Evolutionary conservation across 2,113 vertebrate species (phyloP).

Genomic region (Stomatorhinus ivindoensis): DNA sequence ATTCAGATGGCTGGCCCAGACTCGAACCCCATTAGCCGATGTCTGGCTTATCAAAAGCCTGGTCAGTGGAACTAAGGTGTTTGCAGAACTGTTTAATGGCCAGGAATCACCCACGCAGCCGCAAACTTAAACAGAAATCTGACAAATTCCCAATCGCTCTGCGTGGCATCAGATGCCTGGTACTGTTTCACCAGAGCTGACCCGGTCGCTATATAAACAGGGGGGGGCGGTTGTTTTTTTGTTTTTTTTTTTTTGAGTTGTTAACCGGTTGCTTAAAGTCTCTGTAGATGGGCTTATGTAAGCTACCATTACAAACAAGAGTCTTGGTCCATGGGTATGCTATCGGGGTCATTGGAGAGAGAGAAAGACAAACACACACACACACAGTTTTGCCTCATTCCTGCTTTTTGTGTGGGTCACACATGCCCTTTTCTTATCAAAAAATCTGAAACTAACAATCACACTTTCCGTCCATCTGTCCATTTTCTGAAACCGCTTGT

Average conservation of each 20-base stretch:
- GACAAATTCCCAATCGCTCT: not conserved
- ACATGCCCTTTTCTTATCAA: not conserved
- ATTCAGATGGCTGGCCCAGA: not conserved
- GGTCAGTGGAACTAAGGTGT: not conserved
- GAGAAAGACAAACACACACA: not conserved
- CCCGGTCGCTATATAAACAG: not conserved
- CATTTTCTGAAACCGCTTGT: not conserved
- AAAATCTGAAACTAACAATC: not conserved
- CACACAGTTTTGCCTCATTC: not conserved
- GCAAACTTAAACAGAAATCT: not conserved
- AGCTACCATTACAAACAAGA: not conserved
- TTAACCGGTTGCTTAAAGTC: not conserved
- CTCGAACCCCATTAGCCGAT: not conserved
- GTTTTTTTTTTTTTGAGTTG: not conserved
- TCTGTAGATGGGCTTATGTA: not conserved
- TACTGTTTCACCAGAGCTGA: not conserved
- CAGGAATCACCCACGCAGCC: not conserved
- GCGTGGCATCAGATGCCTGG: not conserved
- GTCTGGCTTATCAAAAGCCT: not conserved
- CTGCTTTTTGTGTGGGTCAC: not conserved
- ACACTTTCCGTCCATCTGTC: not conserved
- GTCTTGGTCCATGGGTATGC: not conserved
- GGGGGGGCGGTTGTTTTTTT: not conserved
- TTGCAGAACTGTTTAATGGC: not conserved
- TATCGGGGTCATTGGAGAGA: not conserved